phyloP scores from a whole-genome alignment of 2,113 vertebrate genomes.

The Nycticebus coucang region DNA sequence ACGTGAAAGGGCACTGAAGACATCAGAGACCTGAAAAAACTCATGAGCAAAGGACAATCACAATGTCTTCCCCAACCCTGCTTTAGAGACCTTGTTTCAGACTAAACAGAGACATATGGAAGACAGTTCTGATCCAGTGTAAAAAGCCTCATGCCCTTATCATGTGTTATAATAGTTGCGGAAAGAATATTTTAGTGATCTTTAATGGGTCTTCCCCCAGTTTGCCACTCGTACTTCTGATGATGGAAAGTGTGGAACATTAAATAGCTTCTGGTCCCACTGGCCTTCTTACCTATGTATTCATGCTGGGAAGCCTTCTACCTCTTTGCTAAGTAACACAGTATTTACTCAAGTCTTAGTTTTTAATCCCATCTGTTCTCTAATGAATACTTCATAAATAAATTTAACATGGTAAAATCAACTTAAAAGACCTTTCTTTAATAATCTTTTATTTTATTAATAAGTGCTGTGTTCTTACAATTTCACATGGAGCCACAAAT shows the following conservation, averaged over 20 bases:
- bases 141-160: background rate
- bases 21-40: background rate
- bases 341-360: background rate
- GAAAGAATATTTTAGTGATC: constrained; percentile 19
- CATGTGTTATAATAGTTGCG: background rate
- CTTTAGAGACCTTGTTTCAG: background rate
- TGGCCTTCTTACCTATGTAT: background rate
- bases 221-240: background rate
- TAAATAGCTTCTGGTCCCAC: too few relatives aligned
- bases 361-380: background rate
- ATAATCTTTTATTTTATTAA: background rate
- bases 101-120: background rate
- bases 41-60: background rate
- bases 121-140: background rate
- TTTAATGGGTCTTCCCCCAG: background rate
- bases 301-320: background rate
- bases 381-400: background rate
- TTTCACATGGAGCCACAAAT: background rate
- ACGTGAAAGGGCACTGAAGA: background rate
- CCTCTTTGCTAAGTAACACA: background rate
- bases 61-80: background rate
- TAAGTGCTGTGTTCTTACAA: background rate
- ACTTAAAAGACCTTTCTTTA: background rate
- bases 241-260: background rate
- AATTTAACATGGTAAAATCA: constrained; percentile 52